Base-by-base conservation (phyloP, 2,113 vertebrate genomes). In the Chunga burmeisteri region DNA sequence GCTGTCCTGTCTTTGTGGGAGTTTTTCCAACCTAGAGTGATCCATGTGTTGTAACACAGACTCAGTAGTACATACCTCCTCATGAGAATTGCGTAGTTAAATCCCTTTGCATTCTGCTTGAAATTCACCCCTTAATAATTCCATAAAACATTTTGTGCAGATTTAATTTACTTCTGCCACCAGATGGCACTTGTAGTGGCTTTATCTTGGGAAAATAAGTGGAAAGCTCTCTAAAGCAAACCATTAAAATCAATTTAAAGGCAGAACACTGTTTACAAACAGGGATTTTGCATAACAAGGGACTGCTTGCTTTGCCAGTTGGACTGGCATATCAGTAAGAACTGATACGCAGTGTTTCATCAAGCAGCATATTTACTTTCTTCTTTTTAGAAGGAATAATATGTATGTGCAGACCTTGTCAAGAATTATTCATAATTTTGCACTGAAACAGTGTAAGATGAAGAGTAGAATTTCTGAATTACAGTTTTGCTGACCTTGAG, bases 181-280 rank as follows among this genome's bases (percentile, higher is more conserved):
- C 94, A 97, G 93, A 91, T 97, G 97, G 96, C 95, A 95, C 93
- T 50, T 91, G 71, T 6, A 59, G 59, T 30, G 93, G 96, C 38
- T 91, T 82, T 66, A 47, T 38, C 16, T 8, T 11, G 79, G 77
- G 80, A 68, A 94, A 92, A 30, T 13, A 70, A 18, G 38, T 2
- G 16, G 59, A 13, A 62, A 78, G 66, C 36, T 83, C 70, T 79
- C 65, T 44, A 56, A 96, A 70, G 66, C 85, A 68, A 52, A 81
- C 88, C 65, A 58, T 86, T 66, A 21, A 73, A 87, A 94, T 85
- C 23, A 36, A 72, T 96, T 92, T 86, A 38, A 82, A 89, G 71
- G 67, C 61, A 85, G 70, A 92, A 84, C 34, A 5, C 11, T 81
- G 66, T 92, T 95, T 96, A 95, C 91, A 97, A 93, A 87, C 81